phyloP scores from a whole-genome alignment of 2,113 vertebrate species.

The Pavo muticus region DNA sequence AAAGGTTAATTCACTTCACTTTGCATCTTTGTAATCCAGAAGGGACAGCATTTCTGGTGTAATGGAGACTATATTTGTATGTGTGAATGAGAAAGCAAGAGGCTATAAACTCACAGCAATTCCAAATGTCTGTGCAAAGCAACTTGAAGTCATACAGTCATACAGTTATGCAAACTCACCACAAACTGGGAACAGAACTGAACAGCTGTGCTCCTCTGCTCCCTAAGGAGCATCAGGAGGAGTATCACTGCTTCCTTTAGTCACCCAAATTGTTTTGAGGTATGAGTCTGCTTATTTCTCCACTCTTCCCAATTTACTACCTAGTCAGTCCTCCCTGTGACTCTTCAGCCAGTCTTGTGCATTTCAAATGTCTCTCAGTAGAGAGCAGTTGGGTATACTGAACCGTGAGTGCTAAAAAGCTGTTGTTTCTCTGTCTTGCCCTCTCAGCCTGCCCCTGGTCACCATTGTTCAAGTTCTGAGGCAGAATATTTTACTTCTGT shows the following conservation, averaged over 20 bases:
- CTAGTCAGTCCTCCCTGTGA: background rate
- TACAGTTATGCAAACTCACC: background rate
- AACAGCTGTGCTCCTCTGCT: background rate
- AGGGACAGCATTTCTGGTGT: background rate
- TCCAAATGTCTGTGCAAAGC: background rate
- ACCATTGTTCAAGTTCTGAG: conserved; percentile 27
- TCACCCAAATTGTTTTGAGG: background rate
- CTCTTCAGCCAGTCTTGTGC: background rate
- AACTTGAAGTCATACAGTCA: background rate
- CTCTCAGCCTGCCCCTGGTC: conserved; percentile 3
- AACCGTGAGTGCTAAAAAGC: background rate
- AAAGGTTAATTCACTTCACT: background rate
- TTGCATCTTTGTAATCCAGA: background rate
- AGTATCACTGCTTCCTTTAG: background rate
- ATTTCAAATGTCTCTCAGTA: background rate
- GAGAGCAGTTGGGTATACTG: background rate
- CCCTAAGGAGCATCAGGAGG: background rate
- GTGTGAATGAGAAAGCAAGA: background rate
- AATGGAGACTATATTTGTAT: background rate
- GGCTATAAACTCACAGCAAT: background rate
- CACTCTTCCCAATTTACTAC: background rate
- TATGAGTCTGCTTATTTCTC: background rate
- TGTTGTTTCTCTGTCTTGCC: conserved; percentile 3
- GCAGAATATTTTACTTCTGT: conserved; percentile 31
- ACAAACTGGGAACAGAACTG: background rate